phyloP scores from a whole-genome alignment of 2,113 vertebrate species.

The Paracanthobrama guichenoti region DNA sequence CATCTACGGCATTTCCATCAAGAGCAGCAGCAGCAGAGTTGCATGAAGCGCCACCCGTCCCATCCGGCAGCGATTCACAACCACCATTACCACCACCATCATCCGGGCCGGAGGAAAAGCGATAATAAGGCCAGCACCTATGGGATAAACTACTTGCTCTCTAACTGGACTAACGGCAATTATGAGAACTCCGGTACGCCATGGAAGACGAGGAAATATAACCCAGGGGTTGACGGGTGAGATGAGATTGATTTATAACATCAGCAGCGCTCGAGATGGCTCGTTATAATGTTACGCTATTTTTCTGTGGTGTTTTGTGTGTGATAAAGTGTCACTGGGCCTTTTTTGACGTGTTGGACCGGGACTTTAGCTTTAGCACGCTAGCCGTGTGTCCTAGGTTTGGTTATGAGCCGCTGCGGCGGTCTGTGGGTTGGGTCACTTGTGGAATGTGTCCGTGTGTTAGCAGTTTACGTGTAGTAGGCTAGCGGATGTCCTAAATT shows the following conservation, averaged over 20 bases:
- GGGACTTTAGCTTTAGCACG: constrained; percentile 25
- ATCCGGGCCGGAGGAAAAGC: constrained; percentile 90
- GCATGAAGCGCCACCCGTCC: constrained; percentile 68
- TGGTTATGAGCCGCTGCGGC: neutral
- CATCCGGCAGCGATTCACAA: constrained; percentile 64
- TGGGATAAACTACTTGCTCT: constrained; percentile 92
- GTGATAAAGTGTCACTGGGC: constrained; percentile 1
- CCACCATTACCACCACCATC: constrained; percentile 80
- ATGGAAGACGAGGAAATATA: constrained; percentile 92
- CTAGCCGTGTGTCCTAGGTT: constrained; percentile 9
- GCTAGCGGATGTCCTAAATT: neutral
- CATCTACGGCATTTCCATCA: constrained; percentile 64
- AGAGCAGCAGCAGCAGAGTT: constrained; percentile 71
- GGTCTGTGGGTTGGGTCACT: constrained; percentile 40
- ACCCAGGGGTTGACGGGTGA: constrained; percentile 90
- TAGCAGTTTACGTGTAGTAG: neutral
- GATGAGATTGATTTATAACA: constrained; percentile 57
- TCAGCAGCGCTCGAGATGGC: neutral
- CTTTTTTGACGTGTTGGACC: neutral
- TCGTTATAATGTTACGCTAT: neutral
- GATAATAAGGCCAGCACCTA: constrained; percentile 98
- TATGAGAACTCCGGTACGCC: constrained; percentile 83
- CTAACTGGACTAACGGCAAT: constrained; percentile 79
- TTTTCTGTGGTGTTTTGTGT: neutral
- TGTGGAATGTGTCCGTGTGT: constrained; percentile 33